These are phyloP conservation scores for Archegozetes longisetosus DNA, from an alignment of 1,140 invertebrate genomes.

Conservation along the genomic window DNA sequence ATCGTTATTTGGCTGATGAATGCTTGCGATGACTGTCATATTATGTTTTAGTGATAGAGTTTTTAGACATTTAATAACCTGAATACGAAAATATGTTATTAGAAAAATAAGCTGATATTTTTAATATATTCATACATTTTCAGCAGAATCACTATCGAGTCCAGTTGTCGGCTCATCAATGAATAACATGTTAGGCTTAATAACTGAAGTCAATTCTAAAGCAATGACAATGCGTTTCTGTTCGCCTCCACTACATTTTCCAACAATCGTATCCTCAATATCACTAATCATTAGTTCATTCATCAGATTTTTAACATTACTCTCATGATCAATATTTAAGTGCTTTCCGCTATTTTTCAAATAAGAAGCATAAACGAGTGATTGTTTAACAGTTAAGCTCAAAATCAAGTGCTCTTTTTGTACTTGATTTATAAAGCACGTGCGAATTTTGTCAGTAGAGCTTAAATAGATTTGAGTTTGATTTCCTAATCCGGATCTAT, in stretches of 20 bases:
- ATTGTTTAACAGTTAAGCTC: constrained; percentile 69
- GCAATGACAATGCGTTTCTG: no score
- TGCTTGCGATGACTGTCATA: no score
- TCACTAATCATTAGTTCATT: neutral
- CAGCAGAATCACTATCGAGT: no score
- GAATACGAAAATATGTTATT: no score
- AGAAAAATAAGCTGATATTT: no score
- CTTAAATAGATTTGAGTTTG: neutral
- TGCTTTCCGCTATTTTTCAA: constrained; percentile 44
- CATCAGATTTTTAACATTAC: neutral
- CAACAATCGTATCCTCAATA: neutral
- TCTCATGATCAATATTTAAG: neutral
- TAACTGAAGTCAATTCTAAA: no score
- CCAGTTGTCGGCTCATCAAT: no score
- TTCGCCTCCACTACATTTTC: neutral
- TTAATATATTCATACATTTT: no score
- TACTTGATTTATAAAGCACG: constrained; percentile 43
- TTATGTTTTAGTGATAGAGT: no score
- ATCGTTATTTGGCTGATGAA: no score
- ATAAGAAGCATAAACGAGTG: constrained; percentile 78
- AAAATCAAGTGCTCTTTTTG: constrained; percentile 55
- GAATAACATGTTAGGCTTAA: no score
- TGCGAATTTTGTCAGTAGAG: neutral
- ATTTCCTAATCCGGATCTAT: neutral
- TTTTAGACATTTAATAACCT: no score